Evolutionary conservation across 2,113 vertebrate genomes (phyloP), one percentile per base, ranked within the genome.

Genomic region (Turdus rufiventris): DNA sequence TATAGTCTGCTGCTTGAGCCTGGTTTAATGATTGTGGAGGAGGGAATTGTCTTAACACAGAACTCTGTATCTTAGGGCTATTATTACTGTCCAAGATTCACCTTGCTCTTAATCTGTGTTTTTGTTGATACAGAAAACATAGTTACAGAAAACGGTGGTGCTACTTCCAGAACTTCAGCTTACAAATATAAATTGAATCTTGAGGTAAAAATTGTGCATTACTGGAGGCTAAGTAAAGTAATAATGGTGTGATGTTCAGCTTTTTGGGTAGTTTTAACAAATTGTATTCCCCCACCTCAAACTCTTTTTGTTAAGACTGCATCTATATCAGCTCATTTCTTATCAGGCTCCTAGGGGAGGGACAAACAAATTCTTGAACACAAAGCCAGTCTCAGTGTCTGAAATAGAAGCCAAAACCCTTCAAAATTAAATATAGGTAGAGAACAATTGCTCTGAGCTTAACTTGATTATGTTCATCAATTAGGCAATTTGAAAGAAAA

Each of bases 401-500:
- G 42, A 89, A 94, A 93, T 25, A 48, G 31, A 85, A 89, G 40
- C 7, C 63, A 87, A 88, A 77, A 3, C 0, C 9, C 33, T 92
- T 87, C 53, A 91, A 86, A 91, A 81, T 85, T 85, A 93, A 87
- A 61, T 78, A 72, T 47, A 85, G 66, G 70, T 79, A 79, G 85
- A 89, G 78, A 89, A 89, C 53, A 89, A 85, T 89, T 91, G 54
- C 62, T 93, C 62, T 83, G 62, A 94, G 54, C 58, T 94, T 76
- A 93, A 95, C 92, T 93, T 96, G 90, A 94, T 96, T 93, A 91
- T 88, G 67, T 94, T 94, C 78, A 85, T 94, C 90, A 94, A 48
- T 93, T 93, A 95, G 85, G 90, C 88, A 95, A 94, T 94, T 94
- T 93, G 90, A 96, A 94, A 94, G 85, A 62, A 88, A 91, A 96